Evolutionary conservation across 2,113 vertebrate species (phyloP).

Genomic region (Ophiodon elongatus): DNA sequence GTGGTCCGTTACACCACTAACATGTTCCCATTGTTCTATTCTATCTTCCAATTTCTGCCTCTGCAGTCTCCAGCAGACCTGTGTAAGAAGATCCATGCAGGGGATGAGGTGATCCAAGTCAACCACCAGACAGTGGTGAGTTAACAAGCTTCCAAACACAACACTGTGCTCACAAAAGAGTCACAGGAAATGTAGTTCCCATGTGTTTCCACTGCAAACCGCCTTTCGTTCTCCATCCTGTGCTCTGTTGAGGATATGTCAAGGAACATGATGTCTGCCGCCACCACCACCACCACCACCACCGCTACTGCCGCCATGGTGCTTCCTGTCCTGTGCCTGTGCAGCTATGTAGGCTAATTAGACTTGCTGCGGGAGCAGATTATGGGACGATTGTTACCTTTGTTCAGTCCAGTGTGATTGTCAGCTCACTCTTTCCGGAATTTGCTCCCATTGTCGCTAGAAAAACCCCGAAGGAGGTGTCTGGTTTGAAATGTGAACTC

Average conservation of each 20-base stretch:
- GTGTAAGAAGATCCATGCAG: constrained; percentile 84
- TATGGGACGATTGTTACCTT: constrained; percentile 58
- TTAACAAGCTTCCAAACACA: constrained; percentile 24
- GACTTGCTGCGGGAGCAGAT: constrained; percentile 48
- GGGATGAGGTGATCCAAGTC: constrained; percentile 83
- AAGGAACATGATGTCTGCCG: constrained; percentile 49
- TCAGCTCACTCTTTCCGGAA: constrained; percentile 46
- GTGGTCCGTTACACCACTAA: background rate
- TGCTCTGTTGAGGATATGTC: constrained; percentile 38
- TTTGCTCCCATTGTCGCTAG: constrained; percentile 48
- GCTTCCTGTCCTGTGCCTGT: constrained; percentile 58
- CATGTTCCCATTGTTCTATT: background rate
- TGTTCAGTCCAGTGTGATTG: constrained; percentile 47
- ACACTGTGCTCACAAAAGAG: background rate
- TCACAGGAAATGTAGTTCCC: constrained; percentile 12
- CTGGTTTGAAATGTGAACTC: constrained; percentile 43
- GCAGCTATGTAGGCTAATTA: constrained; percentile 67
- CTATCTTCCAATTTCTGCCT: constrained; percentile 13
- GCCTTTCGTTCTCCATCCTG: constrained; percentile 45
- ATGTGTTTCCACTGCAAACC: constrained; percentile 29
- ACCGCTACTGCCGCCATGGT: constrained; percentile 34
- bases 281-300: constrained; percentile 32
- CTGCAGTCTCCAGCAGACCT: constrained; percentile 81
- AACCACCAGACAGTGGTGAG: constrained; percentile 85
- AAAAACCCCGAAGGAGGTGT: constrained; percentile 40